Conservation (phyloP, 2,888 invertebrate genomes). For the Ochlodes sylvanus region DNA sequence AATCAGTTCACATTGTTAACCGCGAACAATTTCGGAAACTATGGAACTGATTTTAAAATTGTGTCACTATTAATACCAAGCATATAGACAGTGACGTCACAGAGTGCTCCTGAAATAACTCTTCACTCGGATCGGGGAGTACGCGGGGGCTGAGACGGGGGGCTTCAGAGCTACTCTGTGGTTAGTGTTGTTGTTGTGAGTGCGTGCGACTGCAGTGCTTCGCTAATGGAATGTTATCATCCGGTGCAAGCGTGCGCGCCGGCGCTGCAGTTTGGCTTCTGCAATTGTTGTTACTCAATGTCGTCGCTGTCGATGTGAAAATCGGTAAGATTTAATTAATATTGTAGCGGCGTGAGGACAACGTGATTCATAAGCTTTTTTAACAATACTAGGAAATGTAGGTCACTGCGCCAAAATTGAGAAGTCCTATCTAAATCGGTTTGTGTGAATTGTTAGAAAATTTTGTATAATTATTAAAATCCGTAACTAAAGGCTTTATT, state of each 20-base stretch:
- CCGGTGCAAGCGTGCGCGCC: not conserved
- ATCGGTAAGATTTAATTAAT: not conserved
- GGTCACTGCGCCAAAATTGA: not conserved
- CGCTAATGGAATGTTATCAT: not conserved
- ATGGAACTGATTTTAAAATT: not conserved
- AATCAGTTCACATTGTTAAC: not conserved
- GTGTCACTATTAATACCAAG: constrained; percentile 5
- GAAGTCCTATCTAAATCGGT: not conserved
- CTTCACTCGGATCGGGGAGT: not conserved
- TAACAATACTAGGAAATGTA: not conserved
- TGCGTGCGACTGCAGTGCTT: not conserved
- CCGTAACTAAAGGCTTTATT: no score
- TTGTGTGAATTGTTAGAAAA: not conserved
- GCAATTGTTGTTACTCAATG: not conserved
- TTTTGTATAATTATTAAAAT: no score
- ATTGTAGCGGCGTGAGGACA: no score
- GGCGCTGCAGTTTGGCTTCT: not conserved
- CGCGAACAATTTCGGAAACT: not conserved
- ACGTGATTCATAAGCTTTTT: not conserved
- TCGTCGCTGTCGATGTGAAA: not conserved
- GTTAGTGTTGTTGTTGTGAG: not conserved
- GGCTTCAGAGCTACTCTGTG: not conserved
- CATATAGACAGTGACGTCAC: constrained; percentile 2
- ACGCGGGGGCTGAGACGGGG: not conserved
- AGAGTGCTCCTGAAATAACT: constrained; percentile 7